phyloP scores from a whole-genome alignment of 2,113 vertebrate genomes.

The Charina bottae region DNA sequence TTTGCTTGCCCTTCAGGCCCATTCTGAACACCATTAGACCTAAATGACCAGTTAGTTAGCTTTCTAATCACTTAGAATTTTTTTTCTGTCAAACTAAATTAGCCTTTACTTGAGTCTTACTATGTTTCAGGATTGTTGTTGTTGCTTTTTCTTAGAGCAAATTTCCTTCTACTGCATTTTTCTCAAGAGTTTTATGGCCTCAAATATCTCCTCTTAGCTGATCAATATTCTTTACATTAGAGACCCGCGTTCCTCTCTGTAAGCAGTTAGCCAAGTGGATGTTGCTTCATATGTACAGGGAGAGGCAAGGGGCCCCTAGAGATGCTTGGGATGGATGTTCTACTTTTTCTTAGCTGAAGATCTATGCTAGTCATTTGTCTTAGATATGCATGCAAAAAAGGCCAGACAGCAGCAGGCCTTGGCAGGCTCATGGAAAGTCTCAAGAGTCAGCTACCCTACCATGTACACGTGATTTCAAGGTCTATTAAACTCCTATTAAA shows the following conservation, averaged over 20 bases:
- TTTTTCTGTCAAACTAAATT: constrained; percentile 63
- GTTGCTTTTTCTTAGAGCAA: constrained; percentile 39
- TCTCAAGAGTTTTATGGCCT: constrained; percentile 23
- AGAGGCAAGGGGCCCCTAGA: background rate
- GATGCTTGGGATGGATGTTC: background rate
- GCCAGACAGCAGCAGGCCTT: background rate
- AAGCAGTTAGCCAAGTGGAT: constrained; percentile 11
- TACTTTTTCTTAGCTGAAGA: background rate
- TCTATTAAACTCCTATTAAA: background rate
- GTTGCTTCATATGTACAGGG: background rate
- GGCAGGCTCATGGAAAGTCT: background rate
- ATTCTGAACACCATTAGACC: constrained; percentile 24
- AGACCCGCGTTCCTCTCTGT: constrained; percentile 22
- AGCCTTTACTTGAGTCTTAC: constrained; percentile 38
- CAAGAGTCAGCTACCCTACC: background rate
- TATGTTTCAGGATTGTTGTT: constrained; percentile 24
- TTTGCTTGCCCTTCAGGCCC: background rate
- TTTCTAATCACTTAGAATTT: constrained; percentile 50
- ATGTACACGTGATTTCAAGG: constrained; percentile 1
- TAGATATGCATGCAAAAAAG: background rate
- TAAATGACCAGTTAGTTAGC: constrained; percentile 39
- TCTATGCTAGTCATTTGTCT: background rate
- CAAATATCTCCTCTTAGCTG: constrained; percentile 36
- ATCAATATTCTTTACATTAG: constrained; percentile 34
- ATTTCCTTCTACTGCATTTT: constrained; percentile 51